Evolutionary conservation across 2,888 invertebrate species (phyloP).

Genomic region (Rhingia rostrata): DNA sequence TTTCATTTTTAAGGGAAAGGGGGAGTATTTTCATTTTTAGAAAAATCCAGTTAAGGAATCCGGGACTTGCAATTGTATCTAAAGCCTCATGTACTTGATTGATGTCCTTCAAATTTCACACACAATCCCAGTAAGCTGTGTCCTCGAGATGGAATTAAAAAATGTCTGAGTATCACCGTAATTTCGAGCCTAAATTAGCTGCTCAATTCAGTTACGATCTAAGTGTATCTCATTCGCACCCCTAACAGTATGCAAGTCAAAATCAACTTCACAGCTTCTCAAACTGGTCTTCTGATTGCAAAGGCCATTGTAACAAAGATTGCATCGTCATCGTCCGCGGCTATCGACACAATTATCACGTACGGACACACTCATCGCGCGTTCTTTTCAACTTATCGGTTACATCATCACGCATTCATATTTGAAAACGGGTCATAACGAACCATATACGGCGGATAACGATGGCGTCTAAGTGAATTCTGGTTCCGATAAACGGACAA

Average conservation of each 20-base stretch:
- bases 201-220: background rate
- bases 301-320: background rate
- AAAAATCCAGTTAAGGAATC: too few relatives aligned
- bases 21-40: too few relatives aligned
- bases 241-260: constrained; percentile 21
- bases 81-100: too few relatives aligned
- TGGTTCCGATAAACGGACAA: constrained; percentile 24
- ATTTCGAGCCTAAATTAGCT: background rate
- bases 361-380: constrained; percentile 22
- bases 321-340: constrained; percentile 16
- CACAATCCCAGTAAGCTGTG: too few relatives aligned
- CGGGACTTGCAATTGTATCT: too few relatives aligned
- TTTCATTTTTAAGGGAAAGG: too few relatives aligned
- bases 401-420: constrained; percentile 48
- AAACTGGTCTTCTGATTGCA: constrained; percentile 29
- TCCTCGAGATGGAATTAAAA: too few relatives aligned
- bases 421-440: constrained; percentile 42
- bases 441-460: constrained; percentile 1
- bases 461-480: constrained; percentile 28
- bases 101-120: too few relatives aligned
- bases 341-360: constrained; percentile 28
- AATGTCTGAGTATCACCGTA: too few relatives aligned
- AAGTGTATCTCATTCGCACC: background rate
- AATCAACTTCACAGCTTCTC: background rate
- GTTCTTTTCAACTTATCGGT: constrained; percentile 6